These are phyloP conservation scores for Perca fluviatilis DNA, from an alignment of 2,113 vertebrate species.

Conservation along the genomic window DNA sequence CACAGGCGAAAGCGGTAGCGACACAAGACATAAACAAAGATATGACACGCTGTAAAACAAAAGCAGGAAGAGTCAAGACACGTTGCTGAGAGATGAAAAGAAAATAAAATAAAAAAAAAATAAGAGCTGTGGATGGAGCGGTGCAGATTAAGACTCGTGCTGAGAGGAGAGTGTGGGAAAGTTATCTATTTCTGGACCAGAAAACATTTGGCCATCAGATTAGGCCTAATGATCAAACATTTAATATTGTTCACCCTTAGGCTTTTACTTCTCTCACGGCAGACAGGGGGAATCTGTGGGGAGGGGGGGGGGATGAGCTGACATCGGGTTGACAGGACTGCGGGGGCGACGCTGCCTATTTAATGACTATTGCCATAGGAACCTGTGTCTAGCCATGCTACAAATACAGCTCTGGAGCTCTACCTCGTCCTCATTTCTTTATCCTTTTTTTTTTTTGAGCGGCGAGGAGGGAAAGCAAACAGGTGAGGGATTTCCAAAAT, in stretches of 20 bases:
- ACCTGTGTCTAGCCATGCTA: constrained; percentile 35
- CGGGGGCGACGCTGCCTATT: constrained; percentile 39
- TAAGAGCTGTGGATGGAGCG: constrained; percentile 54
- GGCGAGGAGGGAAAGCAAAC: not conserved
- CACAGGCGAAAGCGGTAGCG: constrained; percentile 52
- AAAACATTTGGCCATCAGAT: constrained; percentile 42
- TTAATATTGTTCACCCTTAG: not conserved
- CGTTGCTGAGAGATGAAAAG: constrained; percentile 50
- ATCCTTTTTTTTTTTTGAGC: constrained; percentile 19
- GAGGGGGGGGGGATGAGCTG: constrained; percentile 8
- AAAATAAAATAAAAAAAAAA: not conserved
- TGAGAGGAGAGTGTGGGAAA: constrained; percentile 47
- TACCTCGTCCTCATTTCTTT: constrained; percentile 22
- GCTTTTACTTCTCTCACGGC: constrained; percentile 13
- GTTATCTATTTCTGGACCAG: not conserved
- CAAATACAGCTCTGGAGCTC: constrained; percentile 35
- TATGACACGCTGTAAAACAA: constrained; percentile 32
- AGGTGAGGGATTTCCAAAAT: constrained; percentile 25
- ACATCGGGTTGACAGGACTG: constrained; percentile 36
- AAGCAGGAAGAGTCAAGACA: constrained; percentile 56
- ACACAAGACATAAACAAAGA: constrained; percentile 63
- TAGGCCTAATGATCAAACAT: constrained; percentile 9
- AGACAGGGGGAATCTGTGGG: constrained; percentile 12
- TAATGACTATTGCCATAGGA: constrained; percentile 51
- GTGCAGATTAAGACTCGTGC: constrained; percentile 41